A percentile compares a stretch with the other conserved stretches of the same genome.
phyloP scores from a whole-genome alignment of 2,797 vertebrate species.

The Catharus ustulatus region DNA sequence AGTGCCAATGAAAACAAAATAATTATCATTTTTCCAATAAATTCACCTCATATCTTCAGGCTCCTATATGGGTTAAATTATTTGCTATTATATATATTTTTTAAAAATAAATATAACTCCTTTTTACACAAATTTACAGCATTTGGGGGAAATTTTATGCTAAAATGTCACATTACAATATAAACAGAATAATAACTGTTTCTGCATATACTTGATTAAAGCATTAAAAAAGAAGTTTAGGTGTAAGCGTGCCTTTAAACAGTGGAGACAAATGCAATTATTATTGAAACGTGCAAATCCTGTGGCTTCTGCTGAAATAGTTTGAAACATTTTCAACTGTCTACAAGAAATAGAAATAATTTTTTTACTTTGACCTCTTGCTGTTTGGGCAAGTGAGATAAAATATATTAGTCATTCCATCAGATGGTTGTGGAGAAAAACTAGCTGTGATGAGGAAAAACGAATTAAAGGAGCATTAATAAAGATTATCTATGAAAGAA shows the following conservation, averaged over 20 bases:
- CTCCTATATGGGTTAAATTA: background rate
- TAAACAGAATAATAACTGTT: slow-evolving; percentile 67
- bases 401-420: slow-evolving; percentile 56
- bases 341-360: slow-evolving; percentile 41
- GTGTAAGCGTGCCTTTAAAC: slow-evolving; percentile 69
- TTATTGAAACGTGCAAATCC: slow-evolving; percentile 58
- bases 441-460: slow-evolving; percentile 39
- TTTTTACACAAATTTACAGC: slow-evolving; percentile 13
- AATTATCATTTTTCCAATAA: background rate
- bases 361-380: slow-evolving; percentile 33
- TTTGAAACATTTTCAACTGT: slow-evolving; percentile 59
- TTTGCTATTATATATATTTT: background rate
- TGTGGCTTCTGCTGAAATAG: slow-evolving; percentile 39
- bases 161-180: slow-evolving; percentile 46
- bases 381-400: slow-evolving; percentile 36
- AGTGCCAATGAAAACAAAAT: background rate
- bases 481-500: slow-evolving; percentile 67
- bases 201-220: slow-evolving; percentile 76
- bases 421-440: slow-evolving; percentile 15
- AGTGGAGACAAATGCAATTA: slow-evolving; percentile 71
- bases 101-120: background rate
- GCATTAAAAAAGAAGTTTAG: slow-evolving; percentile 56
- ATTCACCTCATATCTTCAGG: background rate
- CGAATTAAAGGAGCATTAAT: slow-evolving; percentile 56
- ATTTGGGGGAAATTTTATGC: slow-evolving; percentile 37